Base-by-base conservation (phyloP, 1,140 invertebrate genomes). In the Chironomus tepperi region DNA sequence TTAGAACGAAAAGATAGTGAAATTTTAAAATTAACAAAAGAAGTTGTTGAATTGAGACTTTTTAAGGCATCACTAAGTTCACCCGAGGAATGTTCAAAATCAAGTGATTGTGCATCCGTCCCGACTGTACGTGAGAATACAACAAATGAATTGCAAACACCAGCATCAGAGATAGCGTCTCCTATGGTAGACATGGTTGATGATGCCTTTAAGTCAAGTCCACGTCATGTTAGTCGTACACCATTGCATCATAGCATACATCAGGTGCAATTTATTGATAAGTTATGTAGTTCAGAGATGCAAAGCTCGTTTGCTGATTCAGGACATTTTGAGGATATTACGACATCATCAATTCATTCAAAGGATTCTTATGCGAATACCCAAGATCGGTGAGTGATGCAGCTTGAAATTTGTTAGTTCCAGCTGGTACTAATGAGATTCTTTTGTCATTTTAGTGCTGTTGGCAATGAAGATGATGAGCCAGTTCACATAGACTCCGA, bases 311-410 rank as follows among this genome's bases (percentile, higher is more conserved):
- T 92, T 77, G 89, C 91, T 16, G 93, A 94, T 83, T 94, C 92
- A 3, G 93, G 93, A 8, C 91, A 93, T 83, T 93, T 91, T 83
- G 93, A 94, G 81, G 92, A 94, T 82, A 84, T 89, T 67, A 87
- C 87, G 57, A 88, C 88, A 77, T 90, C 89, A 65, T 90, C 90
- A 67, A 82, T 90, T 76, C 86, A 91, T 81, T 91, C 89, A 42
- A 91, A 91, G 82, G 90, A 91, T 77, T 89, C 89, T n/a, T 81
- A 86, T 76, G 82, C 83, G 76, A 79, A 86, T 42, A 86, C 84
- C 47, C 85, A 85, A 77, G 86, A 87, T 18, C 65, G 65, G 65
- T 77, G 86, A 84, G 42, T 83, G 81, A 43, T 85, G 85, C 57
- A 85, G 84, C 74, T 83, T 43, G 83, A 85, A 77, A 77, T 84